Base-by-base conservation (phyloP, 2,888 invertebrate genomes). In the Cheiracanthium punctorium region DNA sequence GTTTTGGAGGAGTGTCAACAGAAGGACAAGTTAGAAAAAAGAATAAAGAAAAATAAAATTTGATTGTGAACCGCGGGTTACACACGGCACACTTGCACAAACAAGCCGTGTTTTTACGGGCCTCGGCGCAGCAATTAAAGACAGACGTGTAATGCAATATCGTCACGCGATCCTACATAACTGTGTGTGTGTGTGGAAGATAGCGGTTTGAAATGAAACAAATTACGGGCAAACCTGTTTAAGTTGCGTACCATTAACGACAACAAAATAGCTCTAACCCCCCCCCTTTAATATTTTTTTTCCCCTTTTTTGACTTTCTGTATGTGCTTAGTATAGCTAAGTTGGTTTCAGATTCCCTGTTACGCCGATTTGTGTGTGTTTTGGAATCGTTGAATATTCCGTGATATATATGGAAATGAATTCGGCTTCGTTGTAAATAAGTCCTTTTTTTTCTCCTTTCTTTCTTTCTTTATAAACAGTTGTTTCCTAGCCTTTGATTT, bases 171-270 rank as follows among this genome's bases (percentile, higher is more conserved):
- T 82, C 33, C 33, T 28, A 67, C 43, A 37, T 28, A 67, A 64
- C 67, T 14, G 69, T 10, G 48, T 58, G 37, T 75, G 37, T 69
- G 52, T 69, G 70, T 20, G 30, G 52, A 28, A 69, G 52, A 81
- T 81, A 75, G 81, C 69, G 37, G 81, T 75, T 69, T 81, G 64
- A n/a, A 52, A 33, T 72, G 30, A 73, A 77, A 69, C 52, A 79
- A 77, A 84, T 84, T 84, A 72, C 58, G 30, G 58, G 30, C 70
- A 37, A 73, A 84, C 79, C 84, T 74, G 84, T 79, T 79, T 76
- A 58, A 24, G 58, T 24, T 24, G 58, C 4, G 24, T 5, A 24
- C 58, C 58, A 24, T 24, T 7, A 48, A 12, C 5, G 12, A n/a
- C 7, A 10, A 2, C n/a, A 48, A 48, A 48, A 2, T 48, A n/a